Evolutionary conservation across 37 sponge, comb jelly and placozoan species (phyloP).

Genomic region (Beroe ovata): DNA sequence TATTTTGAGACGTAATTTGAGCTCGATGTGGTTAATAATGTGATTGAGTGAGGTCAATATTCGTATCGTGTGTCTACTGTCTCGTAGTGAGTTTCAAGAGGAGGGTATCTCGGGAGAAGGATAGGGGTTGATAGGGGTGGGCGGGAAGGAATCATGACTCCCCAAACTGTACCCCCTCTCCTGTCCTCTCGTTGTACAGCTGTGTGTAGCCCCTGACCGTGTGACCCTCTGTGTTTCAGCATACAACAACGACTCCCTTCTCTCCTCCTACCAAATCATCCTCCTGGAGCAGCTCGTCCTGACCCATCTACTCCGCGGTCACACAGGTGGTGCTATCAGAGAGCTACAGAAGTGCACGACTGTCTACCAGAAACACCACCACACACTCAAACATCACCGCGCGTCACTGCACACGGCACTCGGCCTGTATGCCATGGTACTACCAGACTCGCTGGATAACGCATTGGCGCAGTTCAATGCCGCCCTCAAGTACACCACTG

Average conservation of each 20-base stretch:
- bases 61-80: too few relatives aligned
- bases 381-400: constrained; percentile 45
- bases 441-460: constrained; percentile 26
- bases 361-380: constrained; percentile 60
- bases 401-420: constrained; percentile 51
- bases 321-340: background rate
- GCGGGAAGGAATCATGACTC: too few relatives aligned
- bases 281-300: constrained; percentile 52
- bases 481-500: constrained; percentile 31
- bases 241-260: background rate
- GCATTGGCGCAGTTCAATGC: constrained; percentile 49
- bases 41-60: too few relatives aligned
- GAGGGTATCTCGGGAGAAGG: too few relatives aligned
- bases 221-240: too few relatives aligned
- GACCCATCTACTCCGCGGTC: constrained; percentile 2
- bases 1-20: too few relatives aligned
- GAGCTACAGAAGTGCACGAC: constrained; percentile 40
- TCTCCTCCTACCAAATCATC: constrained; percentile 57
- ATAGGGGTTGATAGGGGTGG: too few relatives aligned
- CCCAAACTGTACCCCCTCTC: too few relatives aligned
- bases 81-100: too few relatives aligned
- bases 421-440: constrained; percentile 32
- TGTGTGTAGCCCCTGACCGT: too few relatives aligned
- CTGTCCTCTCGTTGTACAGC: too few relatives aligned
- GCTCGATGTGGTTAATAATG: too few relatives aligned